phyloP scores from a whole-genome alignment of 2,113 vertebrate species.

The Brienomyrus brachyistius region DNA sequence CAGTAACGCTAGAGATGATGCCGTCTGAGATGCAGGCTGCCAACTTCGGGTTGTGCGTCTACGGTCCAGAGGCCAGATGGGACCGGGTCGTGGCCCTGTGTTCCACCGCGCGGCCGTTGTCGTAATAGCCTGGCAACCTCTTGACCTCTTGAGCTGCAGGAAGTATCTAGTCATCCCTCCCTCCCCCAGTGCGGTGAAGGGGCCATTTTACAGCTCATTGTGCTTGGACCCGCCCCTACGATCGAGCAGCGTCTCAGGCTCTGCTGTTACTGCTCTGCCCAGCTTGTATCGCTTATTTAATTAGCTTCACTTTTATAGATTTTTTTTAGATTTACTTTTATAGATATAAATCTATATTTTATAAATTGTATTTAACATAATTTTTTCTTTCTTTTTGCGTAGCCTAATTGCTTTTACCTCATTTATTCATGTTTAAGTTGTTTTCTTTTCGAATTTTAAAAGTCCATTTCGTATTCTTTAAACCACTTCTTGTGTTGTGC shows the following conservation, averaged over 20 bases:
- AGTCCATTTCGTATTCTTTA: background rate
- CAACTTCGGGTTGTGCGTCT: background rate
- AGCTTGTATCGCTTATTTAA: background rate
- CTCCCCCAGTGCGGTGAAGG: background rate
- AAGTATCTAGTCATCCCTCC: background rate
- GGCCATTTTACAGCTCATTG: background rate
- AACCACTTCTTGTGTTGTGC: background rate
- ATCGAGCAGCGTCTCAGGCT: background rate
- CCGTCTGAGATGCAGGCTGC: background rate
- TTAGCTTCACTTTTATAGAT: background rate
- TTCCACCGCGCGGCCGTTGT: background rate
- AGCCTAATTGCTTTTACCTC: background rate
- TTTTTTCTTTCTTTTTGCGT: background rate
- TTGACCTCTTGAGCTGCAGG: background rate
- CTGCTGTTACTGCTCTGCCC: background rate
- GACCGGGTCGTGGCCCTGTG: background rate
- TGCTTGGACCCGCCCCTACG: background rate
- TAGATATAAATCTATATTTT: background rate
- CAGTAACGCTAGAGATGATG: background rate
- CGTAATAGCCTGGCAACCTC: background rate
- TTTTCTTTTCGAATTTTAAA: background rate
- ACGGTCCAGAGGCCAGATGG: background rate
- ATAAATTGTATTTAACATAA: background rate
- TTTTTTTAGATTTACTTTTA: background rate
- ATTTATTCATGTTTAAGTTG: background rate